Evolutionary conservation across 2,888 invertebrate species (phyloP).

Genomic region (Antitype chi): DNA sequence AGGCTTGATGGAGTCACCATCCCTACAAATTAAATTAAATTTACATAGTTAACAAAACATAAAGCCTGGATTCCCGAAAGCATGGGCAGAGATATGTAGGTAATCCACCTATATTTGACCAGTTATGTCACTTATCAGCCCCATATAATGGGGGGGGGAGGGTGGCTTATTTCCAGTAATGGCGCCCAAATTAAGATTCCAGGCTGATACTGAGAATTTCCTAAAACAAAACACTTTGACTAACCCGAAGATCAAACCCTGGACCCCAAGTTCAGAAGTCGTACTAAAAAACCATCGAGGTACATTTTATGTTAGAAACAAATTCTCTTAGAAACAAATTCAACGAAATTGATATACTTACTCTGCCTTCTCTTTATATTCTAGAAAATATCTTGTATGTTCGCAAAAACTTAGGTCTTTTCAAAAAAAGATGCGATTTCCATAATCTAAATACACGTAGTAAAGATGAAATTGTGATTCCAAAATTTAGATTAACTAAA

Average conservation of each 20-base stretch:
- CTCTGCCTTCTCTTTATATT: too few species aligned
- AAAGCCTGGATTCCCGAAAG: background rate
- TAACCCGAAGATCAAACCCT: background rate
- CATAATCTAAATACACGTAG: too few species aligned
- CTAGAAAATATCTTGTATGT: too few species aligned
- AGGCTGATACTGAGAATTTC: background rate
- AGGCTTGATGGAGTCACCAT: constrained; percentile 67
- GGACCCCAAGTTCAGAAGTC: background rate
- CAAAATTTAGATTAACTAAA: too few species aligned
- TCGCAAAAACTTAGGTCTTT: too few species aligned
- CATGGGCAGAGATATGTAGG: background rate
- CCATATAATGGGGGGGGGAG: too few species aligned
- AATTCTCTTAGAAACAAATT: too few species aligned
- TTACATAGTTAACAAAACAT: background rate
- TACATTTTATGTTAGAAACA: background rate
- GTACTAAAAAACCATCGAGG: background rate
- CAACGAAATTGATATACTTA: too few species aligned
- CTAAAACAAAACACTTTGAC: background rate
- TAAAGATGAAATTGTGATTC: too few species aligned
- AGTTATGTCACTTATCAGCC: background rate
- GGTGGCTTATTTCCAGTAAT: background rate
- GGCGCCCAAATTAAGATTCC: background rate
- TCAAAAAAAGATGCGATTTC: too few species aligned
- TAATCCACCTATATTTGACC: background rate
- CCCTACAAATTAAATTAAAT: constrained; percentile 33